phyloP scores from a whole-genome alignment of 2,113 vertebrate species.

The Diphyllodes magnificus region DNA sequence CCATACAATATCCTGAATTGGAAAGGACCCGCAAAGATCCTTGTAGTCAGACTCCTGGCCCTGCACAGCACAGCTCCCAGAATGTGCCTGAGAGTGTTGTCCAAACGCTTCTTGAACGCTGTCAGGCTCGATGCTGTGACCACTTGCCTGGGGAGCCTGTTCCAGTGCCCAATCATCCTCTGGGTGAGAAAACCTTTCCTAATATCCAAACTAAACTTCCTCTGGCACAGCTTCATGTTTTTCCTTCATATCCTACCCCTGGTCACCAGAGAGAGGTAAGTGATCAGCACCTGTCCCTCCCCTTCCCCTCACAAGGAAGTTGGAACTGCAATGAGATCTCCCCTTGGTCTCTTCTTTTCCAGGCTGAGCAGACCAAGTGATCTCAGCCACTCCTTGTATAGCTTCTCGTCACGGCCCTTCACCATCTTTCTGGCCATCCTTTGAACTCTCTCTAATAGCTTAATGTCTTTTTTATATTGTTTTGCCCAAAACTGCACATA shows the following conservation, averaged over 20 bases:
- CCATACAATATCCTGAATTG: neutral
- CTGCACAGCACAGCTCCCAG: neutral
- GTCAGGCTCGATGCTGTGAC: neutral
- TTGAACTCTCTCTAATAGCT: no score
- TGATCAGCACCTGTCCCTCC: neutral
- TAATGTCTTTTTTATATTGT: neutral
- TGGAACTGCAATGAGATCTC: fast-evolving
- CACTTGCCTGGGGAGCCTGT: neutral
- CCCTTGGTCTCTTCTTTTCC: neutral
- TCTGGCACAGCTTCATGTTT: neutral
- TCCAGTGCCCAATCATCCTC: fast-evolving
- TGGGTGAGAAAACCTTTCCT: neutral
- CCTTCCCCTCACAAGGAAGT: no score
- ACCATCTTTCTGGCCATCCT: neutral
- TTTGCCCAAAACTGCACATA: neutral
- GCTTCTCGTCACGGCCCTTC: neutral
- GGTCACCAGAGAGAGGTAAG: neutral
- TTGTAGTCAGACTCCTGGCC: neutral
- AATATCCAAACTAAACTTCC: neutral
- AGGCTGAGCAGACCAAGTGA: neutral
- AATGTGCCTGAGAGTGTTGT: neutral
- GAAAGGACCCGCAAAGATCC: neutral
- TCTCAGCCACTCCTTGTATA: fast-evolving
- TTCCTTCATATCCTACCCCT: neutral
- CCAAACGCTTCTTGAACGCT: neutral